Evolutionary conservation across 2,797 vertebrate species (phyloP), one percentile per base, ranked within the genome.

Genomic region (Poecile montanus): DNA sequence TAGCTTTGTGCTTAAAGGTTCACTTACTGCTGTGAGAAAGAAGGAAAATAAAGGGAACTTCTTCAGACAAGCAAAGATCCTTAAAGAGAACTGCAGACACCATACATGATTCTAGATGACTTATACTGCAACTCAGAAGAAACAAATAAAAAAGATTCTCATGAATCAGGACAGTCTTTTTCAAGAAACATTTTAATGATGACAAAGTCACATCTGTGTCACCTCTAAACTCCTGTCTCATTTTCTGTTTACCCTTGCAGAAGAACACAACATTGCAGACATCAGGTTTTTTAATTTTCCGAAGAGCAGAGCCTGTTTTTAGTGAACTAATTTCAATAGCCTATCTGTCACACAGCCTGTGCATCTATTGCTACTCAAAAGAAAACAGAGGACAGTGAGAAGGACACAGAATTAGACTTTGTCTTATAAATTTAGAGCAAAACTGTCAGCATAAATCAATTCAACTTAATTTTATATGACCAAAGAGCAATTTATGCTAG

Each of bases 31-130:
- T 56, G 34, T 10, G 21, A 82, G 47, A 89, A 88, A 65, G 51
- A 87, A 70, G 34, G 78, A 88, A 89, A 92, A 77, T 63, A 84
- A 76, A 73, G 75, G 80, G 42, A 80, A 88, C 58, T 88, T 95
- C 80, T 94, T 84, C 71, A 93, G 91, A 89, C 68, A 89, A 82
- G 54, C 58, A 60, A 61, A 83, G 86, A 89, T 84, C 88, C 66
- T 81, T 93, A 94, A 91, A 91, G 94, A 95, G 66, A 85, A 66
- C 65, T 76, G 77, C 73, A 95, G 88, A 89, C 80, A 92, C 85
- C 70, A 83, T 74, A 71, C 66, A 79, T 93, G 87, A 93, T 79
- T 93, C 82, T 48, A 70, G 79, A 87, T 95, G 89, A 95, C 91
- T 94, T 94, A 96, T 84, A 67, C 40, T 38, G 50, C 44, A 95